Base-by-base conservation (phyloP, 2,888 invertebrate species). In the Maniola hyperantus region DNA sequence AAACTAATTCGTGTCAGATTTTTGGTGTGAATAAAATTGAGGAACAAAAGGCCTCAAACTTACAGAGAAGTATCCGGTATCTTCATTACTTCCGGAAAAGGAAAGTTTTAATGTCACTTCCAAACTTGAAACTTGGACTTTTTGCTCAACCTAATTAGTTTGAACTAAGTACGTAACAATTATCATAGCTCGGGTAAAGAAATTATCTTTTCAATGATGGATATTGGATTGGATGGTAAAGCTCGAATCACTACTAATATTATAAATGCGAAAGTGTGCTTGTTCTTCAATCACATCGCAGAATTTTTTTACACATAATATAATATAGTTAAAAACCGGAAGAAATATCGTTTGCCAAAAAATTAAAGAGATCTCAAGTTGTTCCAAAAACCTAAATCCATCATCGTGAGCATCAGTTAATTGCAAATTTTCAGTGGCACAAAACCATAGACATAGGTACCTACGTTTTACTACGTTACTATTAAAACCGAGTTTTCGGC, bases 51-150 rank as follows among this genome's bases (percentile, higher is more conserved):
- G 15, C 13, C 57, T 15, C 11, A 15, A 58, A 64, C 58, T 65
- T 42, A 36, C 6, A 34, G 48, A 48, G 64, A 26, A 42, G 42
- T 57, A 53, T 42, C 51, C 44, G 42, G 18, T 42, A 63, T 63
- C 66, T 63, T 59, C 63, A 66, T 66, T 63, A 68, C 48, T 60
- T 36, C 44, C 66, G 59, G 34, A 18, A 58, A 66, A 62, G 62
- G 20, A 53, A 50, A 42, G 18, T 59, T 63, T 65, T 44, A 62
- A 54, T 44, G 53, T 48, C 64, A 34, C 39, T 63, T 50, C 33
- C 46, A 11, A 58, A 58, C 44, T 65, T 18, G 13, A 20, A 62
- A 46, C 11, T 36, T 54, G 62, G 51, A 26, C 26, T 44, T 59
- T 59, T 48, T 13, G 15, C 18, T 33, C 15, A 34, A 48, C 46